Base-by-base conservation (phyloP, 2,888 invertebrate species). In the Fissipunctia ypsillon region DNA sequence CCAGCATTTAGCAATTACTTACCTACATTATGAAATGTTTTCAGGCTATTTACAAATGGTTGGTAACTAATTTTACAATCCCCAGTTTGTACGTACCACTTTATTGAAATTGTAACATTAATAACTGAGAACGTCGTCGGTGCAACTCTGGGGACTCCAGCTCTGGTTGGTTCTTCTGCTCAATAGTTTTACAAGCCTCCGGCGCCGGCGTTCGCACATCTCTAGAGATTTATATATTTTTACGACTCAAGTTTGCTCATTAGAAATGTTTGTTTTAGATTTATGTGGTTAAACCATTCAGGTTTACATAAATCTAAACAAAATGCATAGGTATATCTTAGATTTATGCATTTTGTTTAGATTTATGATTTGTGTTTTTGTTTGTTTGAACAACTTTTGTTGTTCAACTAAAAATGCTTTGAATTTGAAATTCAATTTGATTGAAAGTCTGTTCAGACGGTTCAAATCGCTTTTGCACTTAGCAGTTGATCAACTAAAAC, bases 151-250 rank as follows among this genome's bases (percentile, higher is more conserved):
- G 80, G 64, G 67, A 71, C 38, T 48, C 50, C 25, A 63, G 83
- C 78, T 70, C 78, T 38, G 76, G 84, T 84, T 69, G 66, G 54
- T 76, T 76, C 71, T 70, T 52, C 80, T 90, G 57, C 80, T 90
- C 85, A 88, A 89, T 89, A 88, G 88, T 80, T 86, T 89, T 87
- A 88, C 84, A 80, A 69, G 83, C 87, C 86, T 69, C 71, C 38
- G 78, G 45, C n/a, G n/a, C 31, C 45, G 25, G 87, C 84, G 68
- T 79, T 77, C 50, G 69, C 76, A 80, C 76, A 76, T 73, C 78
- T 64, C 52, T n/a, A 41, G 63, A 60, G 73, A 68, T 69, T 65
- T 41, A 28, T 19, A 48, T 56, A 43, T 60, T 66, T 68, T 59
- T 57, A 50, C 35, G 66, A 59, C 54, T 48, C 22, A 52, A 56